These are phyloP conservation scores for Panthera leo DNA, from an alignment of 2,113 vertebrate genomes.

Conservation along the genomic window DNA sequence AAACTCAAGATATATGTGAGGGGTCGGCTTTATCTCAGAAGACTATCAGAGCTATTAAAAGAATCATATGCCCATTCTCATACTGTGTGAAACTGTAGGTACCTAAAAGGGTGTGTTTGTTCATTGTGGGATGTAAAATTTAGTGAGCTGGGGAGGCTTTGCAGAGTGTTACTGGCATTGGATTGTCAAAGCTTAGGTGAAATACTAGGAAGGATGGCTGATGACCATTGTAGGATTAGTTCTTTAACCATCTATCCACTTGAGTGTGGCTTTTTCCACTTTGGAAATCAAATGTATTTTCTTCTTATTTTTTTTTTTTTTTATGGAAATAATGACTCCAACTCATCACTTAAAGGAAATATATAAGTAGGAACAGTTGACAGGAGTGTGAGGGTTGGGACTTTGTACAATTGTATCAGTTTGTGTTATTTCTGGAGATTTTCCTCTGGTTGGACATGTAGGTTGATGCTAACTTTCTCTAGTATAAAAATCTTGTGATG, in stretches of 20 bases:
- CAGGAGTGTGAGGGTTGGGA: not conserved
- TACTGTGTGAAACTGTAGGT: not conserved
- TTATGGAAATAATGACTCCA: not conserved
- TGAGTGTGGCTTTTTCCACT: not conserved
- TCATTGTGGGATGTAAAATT: not conserved
- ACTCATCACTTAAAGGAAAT: slow-evolving; percentile 18
- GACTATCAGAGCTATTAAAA: not conserved
- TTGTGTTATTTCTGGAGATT: not conserved
- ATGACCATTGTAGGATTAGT: not conserved
- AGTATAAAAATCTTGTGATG: not conserved
- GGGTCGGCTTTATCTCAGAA: not conserved
- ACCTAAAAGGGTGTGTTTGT: not conserved
- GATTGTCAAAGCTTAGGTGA: not conserved
- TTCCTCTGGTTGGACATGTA: not conserved
- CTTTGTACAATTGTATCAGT: not conserved
- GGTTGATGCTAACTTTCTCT: not conserved
- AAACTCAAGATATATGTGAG: not conserved
- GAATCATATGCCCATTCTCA: not conserved
- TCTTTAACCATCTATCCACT: not conserved
- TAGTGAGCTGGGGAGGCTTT: not conserved
- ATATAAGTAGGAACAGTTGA: not conserved
- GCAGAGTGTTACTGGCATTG: not conserved
- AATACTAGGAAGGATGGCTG: not conserved
- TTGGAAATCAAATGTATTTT: slow-evolving; percentile 28
- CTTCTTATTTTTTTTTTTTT: slow-evolving; percentile 47